Conservation (phyloP, 1,140 invertebrate genomes). For the Metopolophium dirhodum region DNA sequence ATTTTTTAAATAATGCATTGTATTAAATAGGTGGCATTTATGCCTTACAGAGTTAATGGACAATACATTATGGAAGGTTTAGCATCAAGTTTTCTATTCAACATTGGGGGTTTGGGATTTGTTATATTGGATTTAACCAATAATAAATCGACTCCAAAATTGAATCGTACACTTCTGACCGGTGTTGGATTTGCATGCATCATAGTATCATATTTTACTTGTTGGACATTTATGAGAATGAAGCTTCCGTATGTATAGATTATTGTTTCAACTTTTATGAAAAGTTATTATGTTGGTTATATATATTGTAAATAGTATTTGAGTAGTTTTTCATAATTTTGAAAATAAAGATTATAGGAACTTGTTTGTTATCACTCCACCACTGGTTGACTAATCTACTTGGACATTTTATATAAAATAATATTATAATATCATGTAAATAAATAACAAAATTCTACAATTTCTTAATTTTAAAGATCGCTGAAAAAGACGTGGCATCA, state of each 20-base stretch:
- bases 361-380: too few relatives aligned
- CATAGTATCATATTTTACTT: constrained; percentile 92
- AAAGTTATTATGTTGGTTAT: not conserved
- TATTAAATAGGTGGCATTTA: constrained; percentile 85
- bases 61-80: constrained; percentile 99
- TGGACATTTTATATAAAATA: too few relatives aligned
- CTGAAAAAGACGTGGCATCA: too few relatives aligned
- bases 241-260: constrained; percentile 82
- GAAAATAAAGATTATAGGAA: too few relatives aligned
- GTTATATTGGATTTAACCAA: constrained; percentile 95
- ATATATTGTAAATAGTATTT: not conserved
- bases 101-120: constrained; percentile 93
- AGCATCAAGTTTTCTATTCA: constrained; percentile 95
- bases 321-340: too few relatives aligned
- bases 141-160: constrained; percentile 81
- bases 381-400: too few relatives aligned
- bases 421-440: too few relatives aligned
- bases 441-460: too few relatives aligned
- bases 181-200: constrained; percentile 93
- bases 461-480: too few relatives aligned
- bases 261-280: not conserved
- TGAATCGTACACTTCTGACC: constrained; percentile 90
- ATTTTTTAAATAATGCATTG: not conserved
- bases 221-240: constrained; percentile 99
- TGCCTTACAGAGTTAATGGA: constrained; percentile 97